phyloP scores from a whole-genome alignment of 30 jellyfish, hydroid and myxozoan species.

The Sanderia malayensis region DNA sequence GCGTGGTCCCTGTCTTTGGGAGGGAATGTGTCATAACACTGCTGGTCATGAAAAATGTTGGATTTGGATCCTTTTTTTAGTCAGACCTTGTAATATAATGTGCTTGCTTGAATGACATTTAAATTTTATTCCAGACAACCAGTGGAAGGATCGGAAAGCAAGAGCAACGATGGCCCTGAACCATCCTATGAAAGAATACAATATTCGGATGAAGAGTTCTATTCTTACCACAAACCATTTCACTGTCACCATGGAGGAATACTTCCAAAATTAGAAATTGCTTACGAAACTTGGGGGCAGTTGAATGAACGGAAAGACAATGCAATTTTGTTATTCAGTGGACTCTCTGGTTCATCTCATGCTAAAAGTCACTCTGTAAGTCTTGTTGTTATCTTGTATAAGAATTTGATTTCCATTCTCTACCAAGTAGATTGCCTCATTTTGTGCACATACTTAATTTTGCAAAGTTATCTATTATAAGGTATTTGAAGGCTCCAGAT shows the following conservation, averaged over 20 bases:
- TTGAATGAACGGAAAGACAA: constrained; percentile 61
- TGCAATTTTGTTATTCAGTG: constrained; percentile 58
- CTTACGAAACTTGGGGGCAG: constrained; percentile 86
- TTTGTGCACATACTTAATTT: too few species aligned
- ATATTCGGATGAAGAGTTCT: constrained; percentile 44
- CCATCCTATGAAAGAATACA: constrained; percentile 61
- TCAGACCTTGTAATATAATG: constrained; percentile 1
- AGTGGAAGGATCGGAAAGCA: neutral
- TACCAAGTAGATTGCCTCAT: too few species aligned
- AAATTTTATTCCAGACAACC: neutral
- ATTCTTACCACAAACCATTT: constrained; percentile 48
- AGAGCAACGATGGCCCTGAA: constrained; percentile 50
- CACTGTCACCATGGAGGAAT: constrained; percentile 60
- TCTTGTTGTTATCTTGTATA: neutral
- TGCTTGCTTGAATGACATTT: neutral
- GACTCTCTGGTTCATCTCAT: constrained; percentile 78
- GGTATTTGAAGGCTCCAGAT: too few species aligned
- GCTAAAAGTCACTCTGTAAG: constrained; percentile 77
- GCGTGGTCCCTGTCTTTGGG: too few species aligned
- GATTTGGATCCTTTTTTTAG: too few species aligned
- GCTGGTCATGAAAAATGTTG: too few species aligned
- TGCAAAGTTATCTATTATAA: too few species aligned
- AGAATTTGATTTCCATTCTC: too few species aligned
- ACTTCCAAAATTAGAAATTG: constrained; percentile 62
- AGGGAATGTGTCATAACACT: too few species aligned